These are phyloP conservation scores for Platyscapa corneri DNA, from an alignment of 1,140 invertebrate species.

Conservation along the genomic window DNA sequence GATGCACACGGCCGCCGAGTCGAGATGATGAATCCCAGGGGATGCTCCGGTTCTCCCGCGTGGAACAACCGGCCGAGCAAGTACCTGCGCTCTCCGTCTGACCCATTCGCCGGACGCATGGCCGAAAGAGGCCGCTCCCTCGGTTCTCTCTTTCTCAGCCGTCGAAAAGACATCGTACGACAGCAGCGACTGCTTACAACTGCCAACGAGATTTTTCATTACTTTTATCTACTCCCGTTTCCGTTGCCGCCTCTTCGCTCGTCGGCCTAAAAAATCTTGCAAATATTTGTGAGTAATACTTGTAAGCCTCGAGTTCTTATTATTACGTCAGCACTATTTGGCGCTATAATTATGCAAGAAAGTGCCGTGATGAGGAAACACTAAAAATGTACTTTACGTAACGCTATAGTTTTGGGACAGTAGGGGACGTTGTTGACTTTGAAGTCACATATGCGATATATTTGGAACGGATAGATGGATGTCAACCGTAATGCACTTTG, in stretches of 20 bases:
- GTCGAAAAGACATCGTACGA: background rate
- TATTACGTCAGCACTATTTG: background rate
- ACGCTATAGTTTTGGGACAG: background rate
- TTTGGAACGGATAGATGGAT: conserved; percentile 13
- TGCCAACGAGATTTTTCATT: background rate
- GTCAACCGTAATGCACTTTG: background rate
- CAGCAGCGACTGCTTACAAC: background rate
- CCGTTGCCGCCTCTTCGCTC: too few species aligned
- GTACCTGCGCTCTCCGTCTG: background rate
- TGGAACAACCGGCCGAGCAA: background rate
- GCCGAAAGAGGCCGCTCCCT: background rate
- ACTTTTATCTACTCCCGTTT: background rate
- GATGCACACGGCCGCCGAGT: too few species aligned
- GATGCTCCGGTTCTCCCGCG: background rate
- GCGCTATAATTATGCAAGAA: conserved; percentile 21
- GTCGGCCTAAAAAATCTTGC: background rate
- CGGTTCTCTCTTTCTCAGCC: background rate
- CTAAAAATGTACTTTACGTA: conserved; percentile 26
- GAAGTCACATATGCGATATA: background rate
- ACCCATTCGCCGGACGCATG: background rate
- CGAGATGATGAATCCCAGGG: background rate
- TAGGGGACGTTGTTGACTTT: background rate
- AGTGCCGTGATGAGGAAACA: conserved; percentile 13
- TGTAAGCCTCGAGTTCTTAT: background rate
- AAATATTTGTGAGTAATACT: background rate